Evolutionary conservation across 2,797 vertebrate species (phyloP), one percentile per base, ranked within the genome.

Genomic region (Prunella strophiata): DNA sequence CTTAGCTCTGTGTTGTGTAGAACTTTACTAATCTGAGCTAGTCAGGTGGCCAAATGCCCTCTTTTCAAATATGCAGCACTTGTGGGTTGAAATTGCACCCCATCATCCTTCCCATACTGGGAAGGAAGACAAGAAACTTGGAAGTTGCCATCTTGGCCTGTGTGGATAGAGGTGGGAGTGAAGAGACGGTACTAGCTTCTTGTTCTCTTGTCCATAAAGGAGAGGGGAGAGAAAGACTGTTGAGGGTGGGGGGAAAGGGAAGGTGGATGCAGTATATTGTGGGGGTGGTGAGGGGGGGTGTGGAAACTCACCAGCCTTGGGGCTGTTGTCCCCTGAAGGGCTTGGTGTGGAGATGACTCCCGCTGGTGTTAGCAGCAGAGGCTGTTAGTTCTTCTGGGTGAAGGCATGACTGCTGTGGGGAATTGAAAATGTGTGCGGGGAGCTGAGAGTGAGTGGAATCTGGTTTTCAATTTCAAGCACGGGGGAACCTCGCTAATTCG

Each of bases 401-500:
- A 73, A 82, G 78, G 78, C 90, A 52, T 97, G 94, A 94, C 74
- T 96, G 95, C 76, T 96, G 85, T 93, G 93, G 94, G 87, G 70
- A 95, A 77, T 62, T 91, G 71, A 68, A 83, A 85, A 76, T 94
- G 96, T 91, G 76, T 94, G 96, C 0, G 63, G 66, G 80, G 94
- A 95, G 58, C 90, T 92, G 94, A 96, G 91, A 95, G 67, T 93
- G 89, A 97, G 93, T 97, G 88, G 93, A 96, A 85, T 96, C 47
- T 87, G 94, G 81, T 92, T 97, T 96, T 96, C 92, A 93, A 73
- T 95, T 88, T 96, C 54, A 94, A 89, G 91, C 92, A 96, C 84
- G 92, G 97, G 96, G 97, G 97, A 97, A 97, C 97, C 97, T 97
- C 97, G 97, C 97, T 97, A 97, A 97, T 97, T 97, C 96, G 96